Evolutionary conservation across 2,888 invertebrate genomes (phyloP).

Genomic region (Hipparchia sbordonii): DNA sequence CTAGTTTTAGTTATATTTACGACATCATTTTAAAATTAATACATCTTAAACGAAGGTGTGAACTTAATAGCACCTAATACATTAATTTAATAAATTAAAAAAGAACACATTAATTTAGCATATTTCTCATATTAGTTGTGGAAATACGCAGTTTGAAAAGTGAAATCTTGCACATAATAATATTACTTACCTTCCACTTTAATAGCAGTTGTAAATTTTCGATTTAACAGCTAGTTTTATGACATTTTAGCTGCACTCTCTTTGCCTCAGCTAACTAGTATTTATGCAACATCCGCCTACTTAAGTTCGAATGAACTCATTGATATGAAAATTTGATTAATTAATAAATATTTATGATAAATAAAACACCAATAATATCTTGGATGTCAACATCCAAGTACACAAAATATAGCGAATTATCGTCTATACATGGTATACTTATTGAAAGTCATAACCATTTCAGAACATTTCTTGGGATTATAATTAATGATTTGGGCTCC

Average conservation of each 20-base stretch:
- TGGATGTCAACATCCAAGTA: too few relatives aligned
- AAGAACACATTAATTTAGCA: background rate
- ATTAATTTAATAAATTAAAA: background rate
- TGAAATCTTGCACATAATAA: background rate
- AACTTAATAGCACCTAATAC: background rate
- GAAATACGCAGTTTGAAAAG: constrained; percentile 1
- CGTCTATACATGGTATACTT: too few relatives aligned
- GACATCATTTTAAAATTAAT: too few relatives aligned
- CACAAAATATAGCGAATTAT: too few relatives aligned
- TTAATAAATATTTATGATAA: too few relatives aligned
- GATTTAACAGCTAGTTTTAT: background rate
- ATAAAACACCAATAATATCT: too few relatives aligned
- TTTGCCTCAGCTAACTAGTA: background rate
- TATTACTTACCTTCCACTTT: background rate
- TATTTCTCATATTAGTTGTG: background rate
- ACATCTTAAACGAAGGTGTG: background rate
- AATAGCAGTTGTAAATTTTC: background rate
- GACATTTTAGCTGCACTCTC: background rate
- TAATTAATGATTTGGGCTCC: too few relatives aligned
- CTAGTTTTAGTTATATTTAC: too few relatives aligned
- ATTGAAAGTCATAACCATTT: too few relatives aligned
- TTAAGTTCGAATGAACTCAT: background rate
- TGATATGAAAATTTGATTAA: too few relatives aligned
- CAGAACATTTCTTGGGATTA: too few relatives aligned
- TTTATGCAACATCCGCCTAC: background rate